Base-by-base conservation (phyloP, 2,888 invertebrate species). In the Agonum fuliginosum region DNA sequence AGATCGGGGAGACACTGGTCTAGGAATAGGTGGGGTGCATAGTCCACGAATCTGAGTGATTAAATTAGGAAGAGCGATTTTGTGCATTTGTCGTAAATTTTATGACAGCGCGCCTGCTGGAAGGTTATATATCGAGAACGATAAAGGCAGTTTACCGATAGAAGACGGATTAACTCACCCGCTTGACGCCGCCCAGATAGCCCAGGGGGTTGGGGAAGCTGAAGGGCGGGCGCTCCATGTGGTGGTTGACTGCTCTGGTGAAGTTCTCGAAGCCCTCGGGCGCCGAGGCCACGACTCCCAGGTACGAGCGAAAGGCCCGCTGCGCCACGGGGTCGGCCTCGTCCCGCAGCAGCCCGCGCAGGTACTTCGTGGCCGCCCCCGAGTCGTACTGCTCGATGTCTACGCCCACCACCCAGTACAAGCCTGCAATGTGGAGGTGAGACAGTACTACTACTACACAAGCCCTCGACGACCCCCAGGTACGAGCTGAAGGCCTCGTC, bases 371-470 rank as follows among this genome's bases (percentile, higher is more conserved):
- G 0, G 97, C 95, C 78, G 93, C 91, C 19, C 91, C 89, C 1
- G 91, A 87, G 83, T 96, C 94, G 86, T 97, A 97, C 83, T 96
- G 94, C 81, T 96, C 95, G 10, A 96, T 92, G 83, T 96, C 95
- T 3, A 97, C 95, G 3, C 97, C 97, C 19, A 97, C 93, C 0
- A 96, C 97, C 85, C 96, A 97, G 85, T 97, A 98, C 84, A 97
- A 95, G n/a, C 97, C 95, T 94, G 86, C 30, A 82, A 82, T 79
- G 76, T 34, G 37, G 14, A 46, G 12, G 14, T 43, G 14, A 12
- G 14, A 10, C n/a, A n/a, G n/a, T n/a, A n/a, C n/a, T n/a, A n/a
- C n/a, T n/a, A n/a, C n/a, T n/a, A n/a, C n/a, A n/a, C n/a, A 94
- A 95, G 10, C 92, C 92, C 0, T 92, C 90, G 34, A 94, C 91